Base-by-base conservation (phyloP, 2,888 invertebrate genomes). In the Amiota mariae region DNA sequence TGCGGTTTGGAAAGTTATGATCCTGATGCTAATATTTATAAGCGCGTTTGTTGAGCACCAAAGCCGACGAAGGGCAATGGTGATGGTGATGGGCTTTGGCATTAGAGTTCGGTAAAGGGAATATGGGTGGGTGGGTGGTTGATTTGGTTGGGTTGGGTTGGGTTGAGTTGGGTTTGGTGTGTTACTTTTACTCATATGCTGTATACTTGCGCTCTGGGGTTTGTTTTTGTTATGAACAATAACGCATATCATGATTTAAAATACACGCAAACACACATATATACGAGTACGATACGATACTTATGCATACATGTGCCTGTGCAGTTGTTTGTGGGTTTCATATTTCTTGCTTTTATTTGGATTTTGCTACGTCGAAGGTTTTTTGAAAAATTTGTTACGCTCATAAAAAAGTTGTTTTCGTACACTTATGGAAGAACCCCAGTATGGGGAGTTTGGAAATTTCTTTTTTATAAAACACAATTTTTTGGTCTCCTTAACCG, bases 1-100 rank as follows among this genome's bases (percentile, higher is more conserved):
- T 86, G 86, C 85, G 87, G 87, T 84, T 84, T 83, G 77, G 72
- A 68, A 83, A 83, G 81, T 85, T 84, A 85, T 85, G 82, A 82
- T 81, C 81, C 79, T 78, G 81, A 81, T 81, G 82, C 77, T 76
- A 76, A 78, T 74, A 79, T 81, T 79, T 79, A 79, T 70, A 73
- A 72, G 68, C 56, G 54, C 61, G 15, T 63, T 36, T 57, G 49
- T 48, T 47, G 48, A n/a, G 13, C 59, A 12, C 57, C 9, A 15
- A 11, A 18, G 18, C 59, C 59, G 11, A 59, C 15, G 12, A 68
- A 10, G 54, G 68, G 68, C 51, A 68, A 48, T 56, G 20, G 51
- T 15, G 36, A 36, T 49, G 11, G 18, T 51, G 71, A 36, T 36
- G 8, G 36, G 36, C 36, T 36, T 36, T 36, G 36, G 36, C 36